Conservation (phyloP, 1,140 invertebrate genomes). For the Bombus fervidus region DNA sequence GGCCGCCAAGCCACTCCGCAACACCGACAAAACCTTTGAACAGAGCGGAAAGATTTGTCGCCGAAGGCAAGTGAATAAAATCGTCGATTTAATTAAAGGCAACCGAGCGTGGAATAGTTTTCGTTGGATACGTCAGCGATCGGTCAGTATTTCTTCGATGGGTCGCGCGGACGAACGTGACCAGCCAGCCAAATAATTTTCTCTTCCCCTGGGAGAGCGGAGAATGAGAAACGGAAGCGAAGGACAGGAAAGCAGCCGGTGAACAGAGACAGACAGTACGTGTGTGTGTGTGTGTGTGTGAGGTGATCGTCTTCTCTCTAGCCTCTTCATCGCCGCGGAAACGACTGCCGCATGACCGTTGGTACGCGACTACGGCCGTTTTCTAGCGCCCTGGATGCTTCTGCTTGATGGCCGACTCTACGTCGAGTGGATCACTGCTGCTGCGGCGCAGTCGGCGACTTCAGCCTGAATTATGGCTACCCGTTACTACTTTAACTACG, state of each 20-base stretch:
- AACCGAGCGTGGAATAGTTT: conserved; percentile 1
- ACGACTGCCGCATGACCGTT: conserved; percentile 11
- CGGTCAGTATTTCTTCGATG: background rate
- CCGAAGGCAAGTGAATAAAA: background rate
- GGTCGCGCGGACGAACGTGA: background rate
- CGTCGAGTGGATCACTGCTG: background rate
- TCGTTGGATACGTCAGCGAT: background rate
- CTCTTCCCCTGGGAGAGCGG: background rate
- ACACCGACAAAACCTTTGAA: background rate
- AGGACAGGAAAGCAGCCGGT: background rate
- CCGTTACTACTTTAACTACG: conserved; percentile 36
- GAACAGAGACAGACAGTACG: too few relatives aligned
- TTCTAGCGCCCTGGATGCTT: background rate
- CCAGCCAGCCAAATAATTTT: conserved; percentile 12
- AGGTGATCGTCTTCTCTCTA: background rate
- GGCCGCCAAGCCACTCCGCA: too few relatives aligned
- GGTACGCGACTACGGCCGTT: conserved; percentile 25
- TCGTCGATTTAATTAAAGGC: conserved; percentile 9
- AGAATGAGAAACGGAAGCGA: background rate
- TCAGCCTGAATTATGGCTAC: conserved; percentile 38
- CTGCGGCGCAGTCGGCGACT: background rate
- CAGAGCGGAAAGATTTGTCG: too few relatives aligned
- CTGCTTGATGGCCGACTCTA: conserved; percentile 13
- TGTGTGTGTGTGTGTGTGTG: too few relatives aligned
- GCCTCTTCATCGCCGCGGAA: conserved; percentile 38